Evolutionary conservation across 2,888 invertebrate genomes (phyloP), one percentile per base, ranked within the genome.

Genomic region (Meteorus cinctellus): DNA sequence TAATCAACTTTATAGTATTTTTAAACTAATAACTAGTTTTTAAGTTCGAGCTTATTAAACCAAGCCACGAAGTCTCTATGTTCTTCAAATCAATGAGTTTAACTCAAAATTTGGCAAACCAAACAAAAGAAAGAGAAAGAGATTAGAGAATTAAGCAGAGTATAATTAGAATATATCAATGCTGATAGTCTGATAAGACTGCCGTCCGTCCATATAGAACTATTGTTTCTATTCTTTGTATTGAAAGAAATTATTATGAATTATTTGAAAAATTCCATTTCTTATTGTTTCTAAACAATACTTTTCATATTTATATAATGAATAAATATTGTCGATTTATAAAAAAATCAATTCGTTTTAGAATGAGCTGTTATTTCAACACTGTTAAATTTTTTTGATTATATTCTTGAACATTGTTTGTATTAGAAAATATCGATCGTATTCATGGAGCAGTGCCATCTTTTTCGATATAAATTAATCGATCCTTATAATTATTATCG

Each of bases 1-100:
- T 93, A 90, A 91, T 76, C 70, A 16, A 62, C 19, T 24, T 68
- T 29, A 48, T 60, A 62, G 12, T 62, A 29, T 29, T 62, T 16
- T 62, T 29, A 62, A 1, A 16, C 10, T 62, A 62, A n/a, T 62
- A 31, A 16, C 31, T 62, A 29, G 12, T 62, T 29, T 14, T 29
- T 16, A 4, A 12, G 4, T 16, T 19, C 14, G 48, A 34, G 27
- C 48, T n/a, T 48, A 16, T n/a, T 3, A 16, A 48, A 14, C 48
- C n/a, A 10, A 48, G 14, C 16, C 4, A 48, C 16, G 48, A 5
- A 48, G 16, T n/a, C 4, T 48, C 6, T 48, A 4, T 48, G 4
- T n/a, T 48, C n/a, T 4, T 48, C 4, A 4, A 1, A n/a, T n/a
- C 1, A 4, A 48, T 5, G 16, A 48, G 4, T 16, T 48, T 48